Conservation (phyloP, 35 echinoderm and acorn worm genomes). For the Apostichopus parvimensis region DNA sequence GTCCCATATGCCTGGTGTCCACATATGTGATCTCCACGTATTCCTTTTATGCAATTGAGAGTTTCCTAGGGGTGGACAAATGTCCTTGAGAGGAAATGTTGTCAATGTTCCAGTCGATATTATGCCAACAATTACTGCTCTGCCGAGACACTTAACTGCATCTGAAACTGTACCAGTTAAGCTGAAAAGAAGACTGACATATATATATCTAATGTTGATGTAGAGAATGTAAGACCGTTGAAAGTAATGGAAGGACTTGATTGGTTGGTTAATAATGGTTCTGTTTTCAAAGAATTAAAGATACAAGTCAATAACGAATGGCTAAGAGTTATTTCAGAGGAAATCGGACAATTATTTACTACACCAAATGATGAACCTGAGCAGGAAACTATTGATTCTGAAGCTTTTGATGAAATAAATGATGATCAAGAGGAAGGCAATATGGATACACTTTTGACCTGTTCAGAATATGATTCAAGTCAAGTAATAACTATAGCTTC, state of each 20-base stretch:
- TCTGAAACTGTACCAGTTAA: conserved; percentile 33
- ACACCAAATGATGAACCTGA: not conserved
- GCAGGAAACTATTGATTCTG: not conserved
- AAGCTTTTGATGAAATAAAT: conserved; percentile 7
- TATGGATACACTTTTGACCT: conserved; percentile 2
- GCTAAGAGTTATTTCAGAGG: not conserved
- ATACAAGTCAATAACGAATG: not conserved
- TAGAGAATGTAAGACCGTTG: not conserved
- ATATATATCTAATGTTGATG: not conserved
- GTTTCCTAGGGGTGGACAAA: no score
- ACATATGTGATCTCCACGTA: conserved; percentile 21
- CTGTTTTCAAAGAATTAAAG: not conserved
- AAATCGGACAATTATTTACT: not conserved
- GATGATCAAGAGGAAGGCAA: not conserved
- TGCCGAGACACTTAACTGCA: not conserved
- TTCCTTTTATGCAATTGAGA: conserved; percentile 25
- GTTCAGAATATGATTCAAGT: not conserved
- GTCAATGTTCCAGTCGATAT: conserved; percentile 63
- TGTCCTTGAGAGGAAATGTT: conserved; percentile 56
- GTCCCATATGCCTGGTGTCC: no score
- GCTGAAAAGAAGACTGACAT: not conserved
- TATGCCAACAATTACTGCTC: conserved; percentile 21
- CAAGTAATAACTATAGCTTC: conserved; percentile 17
- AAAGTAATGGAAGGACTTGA: not conserved
- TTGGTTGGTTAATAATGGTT: not conserved